These are phyloP conservation scores for Vireo altiloquus DNA, from an alignment of 2,113 vertebrate genomes.

Conservation along the genomic window DNA sequence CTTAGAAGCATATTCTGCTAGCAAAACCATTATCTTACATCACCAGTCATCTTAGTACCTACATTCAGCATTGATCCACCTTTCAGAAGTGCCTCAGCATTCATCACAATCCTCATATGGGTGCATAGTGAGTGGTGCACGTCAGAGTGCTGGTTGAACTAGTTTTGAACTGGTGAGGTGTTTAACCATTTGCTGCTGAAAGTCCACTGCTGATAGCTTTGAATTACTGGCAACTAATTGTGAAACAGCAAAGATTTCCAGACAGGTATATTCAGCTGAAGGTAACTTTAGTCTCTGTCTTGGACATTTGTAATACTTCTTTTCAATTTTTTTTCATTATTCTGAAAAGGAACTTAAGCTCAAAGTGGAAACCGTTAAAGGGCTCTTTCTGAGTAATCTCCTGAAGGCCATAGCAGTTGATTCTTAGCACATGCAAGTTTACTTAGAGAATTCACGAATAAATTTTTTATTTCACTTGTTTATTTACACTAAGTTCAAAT, in stretches of 20 bases:
- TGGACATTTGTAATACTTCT: neutral
- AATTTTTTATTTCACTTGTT: neutral
- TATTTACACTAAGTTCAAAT: neutral
- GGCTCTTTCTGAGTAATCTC: neutral
- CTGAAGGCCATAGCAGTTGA: neutral
- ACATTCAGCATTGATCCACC: neutral
- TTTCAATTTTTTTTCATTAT: neutral
- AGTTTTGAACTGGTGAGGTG: neutral
- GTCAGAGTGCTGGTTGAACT: neutral
- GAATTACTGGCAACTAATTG: neutral
- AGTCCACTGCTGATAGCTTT: neutral
- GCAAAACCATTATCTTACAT: neutral
- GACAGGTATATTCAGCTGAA: neutral
- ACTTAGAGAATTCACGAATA: neutral
- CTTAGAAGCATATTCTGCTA: neutral
- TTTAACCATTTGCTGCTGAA: neutral
- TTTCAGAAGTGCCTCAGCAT: neutral
- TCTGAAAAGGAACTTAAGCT: neutral
- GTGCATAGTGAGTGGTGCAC: neutral
- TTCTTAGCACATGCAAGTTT: neutral
- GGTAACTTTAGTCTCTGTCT: neutral
- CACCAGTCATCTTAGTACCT: neutral
- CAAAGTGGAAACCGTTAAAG: neutral
- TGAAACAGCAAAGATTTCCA: neutral
- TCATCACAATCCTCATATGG: accelerated